Conservation (phyloP, 64 coral and sea anemone species). For the Montipora foliosa region DNA sequence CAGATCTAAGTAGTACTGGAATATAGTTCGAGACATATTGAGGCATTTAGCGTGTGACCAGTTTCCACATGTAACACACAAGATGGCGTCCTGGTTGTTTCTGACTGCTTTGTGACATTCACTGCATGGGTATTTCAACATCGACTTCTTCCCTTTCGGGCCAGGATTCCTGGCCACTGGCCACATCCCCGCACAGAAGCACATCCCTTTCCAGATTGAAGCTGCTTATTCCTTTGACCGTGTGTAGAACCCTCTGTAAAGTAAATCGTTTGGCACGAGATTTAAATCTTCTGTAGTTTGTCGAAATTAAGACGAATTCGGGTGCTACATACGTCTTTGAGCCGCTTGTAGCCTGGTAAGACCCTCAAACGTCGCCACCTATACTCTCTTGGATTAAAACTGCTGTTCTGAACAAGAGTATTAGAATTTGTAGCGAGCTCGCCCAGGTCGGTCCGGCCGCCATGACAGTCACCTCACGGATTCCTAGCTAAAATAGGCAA, state of each 20-base stretch:
- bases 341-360: too few relatives aligned
- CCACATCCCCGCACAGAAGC: neutral
- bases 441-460: neutral
- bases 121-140: constrained; percentile 32
- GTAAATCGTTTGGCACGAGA: neutral
- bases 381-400: neutral
- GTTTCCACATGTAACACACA: constrained; percentile 22
- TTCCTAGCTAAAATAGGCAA: too few relatives aligned
- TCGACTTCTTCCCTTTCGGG: neutral
- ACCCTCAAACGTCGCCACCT: neutral
- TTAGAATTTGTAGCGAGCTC: neutral
- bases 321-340: too few relatives aligned
- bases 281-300: neutral
- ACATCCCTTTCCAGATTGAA: neutral
- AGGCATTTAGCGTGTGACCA: constrained; percentile 52
- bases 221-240: neutral
- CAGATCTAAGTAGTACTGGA: neutral
- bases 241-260: neutral
- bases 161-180: too few relatives aligned
- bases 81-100: constrained; percentile 69
- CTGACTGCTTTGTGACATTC: constrained; percentile 35
- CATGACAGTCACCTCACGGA: neutral
- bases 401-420: neutral
- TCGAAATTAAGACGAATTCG: too few relatives aligned
- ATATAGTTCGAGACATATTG: constrained; percentile 7